Percentiles rank a stretch among this genome's conserved stretches.
Evolutionary conservation across 2,888 invertebrate species (phyloP).

Genomic region (Lordiphosa fenestrarum): DNA sequence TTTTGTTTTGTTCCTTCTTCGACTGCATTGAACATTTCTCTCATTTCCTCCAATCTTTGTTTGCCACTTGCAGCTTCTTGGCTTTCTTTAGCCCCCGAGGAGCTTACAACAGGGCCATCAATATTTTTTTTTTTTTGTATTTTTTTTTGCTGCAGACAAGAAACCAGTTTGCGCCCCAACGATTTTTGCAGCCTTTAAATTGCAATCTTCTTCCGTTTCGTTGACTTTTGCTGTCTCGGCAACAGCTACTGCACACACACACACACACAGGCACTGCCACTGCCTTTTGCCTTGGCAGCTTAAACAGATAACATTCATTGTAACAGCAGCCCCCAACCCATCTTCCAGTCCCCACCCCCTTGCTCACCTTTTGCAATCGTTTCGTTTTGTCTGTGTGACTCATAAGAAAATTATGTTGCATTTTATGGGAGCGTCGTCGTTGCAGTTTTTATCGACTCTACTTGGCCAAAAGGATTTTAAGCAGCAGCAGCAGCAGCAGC

Average conservation of each 20-base stretch:
- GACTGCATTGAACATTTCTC: not conserved
- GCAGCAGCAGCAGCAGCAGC: conserved; percentile 1
- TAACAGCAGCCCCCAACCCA: conserved; percentile 31
- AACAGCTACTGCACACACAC: conserved; percentile 24
- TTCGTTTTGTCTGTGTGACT: conserved; percentile 51
- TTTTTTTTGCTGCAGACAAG: conserved; percentile 33
- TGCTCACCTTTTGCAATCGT: conserved; percentile 23
- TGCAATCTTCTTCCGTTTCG: conserved; percentile 72
- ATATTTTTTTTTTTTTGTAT: conserved; percentile 49
- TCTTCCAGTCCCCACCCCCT: too few species aligned
- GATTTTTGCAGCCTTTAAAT: conserved; percentile 51
- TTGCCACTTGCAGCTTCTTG: conserved; percentile 43
- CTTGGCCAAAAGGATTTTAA: conserved; percentile 31
- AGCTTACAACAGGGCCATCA: conserved; percentile 63
- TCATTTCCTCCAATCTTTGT: conserved; percentile 28
- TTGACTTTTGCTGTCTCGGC: conserved; percentile 69
- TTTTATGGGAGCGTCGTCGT: conserved; percentile 56
- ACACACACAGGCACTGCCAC: not conserved
- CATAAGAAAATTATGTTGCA: conserved; percentile 76
- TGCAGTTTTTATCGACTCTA: conserved; percentile 55
- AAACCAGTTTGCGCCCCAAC: conserved; percentile 44
- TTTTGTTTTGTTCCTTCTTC: too few species aligned
- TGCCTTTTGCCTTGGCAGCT: conserved; percentile 47
- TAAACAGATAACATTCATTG: conserved; percentile 75
- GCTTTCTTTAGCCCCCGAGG: conserved; percentile 32